Evolutionary conservation across 2,113 vertebrate species (phyloP).

Genomic region (Actenoides lindsayi): DNA sequence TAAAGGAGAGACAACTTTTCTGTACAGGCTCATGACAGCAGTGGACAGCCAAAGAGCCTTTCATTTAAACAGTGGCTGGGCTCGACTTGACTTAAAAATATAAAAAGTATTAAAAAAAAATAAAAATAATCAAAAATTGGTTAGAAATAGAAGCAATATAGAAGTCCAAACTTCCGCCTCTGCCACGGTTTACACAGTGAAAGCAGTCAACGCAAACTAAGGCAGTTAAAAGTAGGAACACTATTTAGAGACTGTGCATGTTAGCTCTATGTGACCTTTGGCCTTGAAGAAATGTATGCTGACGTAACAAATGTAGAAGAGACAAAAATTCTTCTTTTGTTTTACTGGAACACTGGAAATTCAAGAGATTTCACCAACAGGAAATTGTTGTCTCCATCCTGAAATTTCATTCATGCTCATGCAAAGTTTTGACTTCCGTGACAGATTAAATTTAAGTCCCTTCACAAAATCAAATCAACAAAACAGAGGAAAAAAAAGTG

Average conservation of each 20-base stretch:
- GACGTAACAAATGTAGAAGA: background rate
- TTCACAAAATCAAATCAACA: background rate
- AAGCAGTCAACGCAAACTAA: background rate
- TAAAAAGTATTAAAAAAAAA: background rate
- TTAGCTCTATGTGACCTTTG: background rate
- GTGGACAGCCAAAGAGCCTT: background rate
- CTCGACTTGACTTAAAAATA: background rate
- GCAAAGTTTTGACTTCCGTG: background rate
- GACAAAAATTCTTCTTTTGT: background rate
- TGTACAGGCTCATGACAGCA: background rate
- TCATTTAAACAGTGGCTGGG: background rate
- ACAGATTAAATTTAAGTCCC: background rate
- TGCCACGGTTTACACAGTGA: background rate
- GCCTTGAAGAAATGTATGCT: background rate
- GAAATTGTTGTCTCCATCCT: background rate
- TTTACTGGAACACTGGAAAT: background rate
- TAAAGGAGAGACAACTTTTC: background rate
- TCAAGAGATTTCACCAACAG: background rate
- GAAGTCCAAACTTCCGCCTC: background rate
- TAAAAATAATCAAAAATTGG: accelerated
- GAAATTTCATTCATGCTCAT: background rate
- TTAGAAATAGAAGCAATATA: background rate
- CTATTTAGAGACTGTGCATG: background rate
- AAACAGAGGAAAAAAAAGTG: background rate
- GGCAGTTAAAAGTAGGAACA: background rate